Evolutionary conservation across 2,113 vertebrate genomes (phyloP).

Genomic region (Antennarius striatus): DNA sequence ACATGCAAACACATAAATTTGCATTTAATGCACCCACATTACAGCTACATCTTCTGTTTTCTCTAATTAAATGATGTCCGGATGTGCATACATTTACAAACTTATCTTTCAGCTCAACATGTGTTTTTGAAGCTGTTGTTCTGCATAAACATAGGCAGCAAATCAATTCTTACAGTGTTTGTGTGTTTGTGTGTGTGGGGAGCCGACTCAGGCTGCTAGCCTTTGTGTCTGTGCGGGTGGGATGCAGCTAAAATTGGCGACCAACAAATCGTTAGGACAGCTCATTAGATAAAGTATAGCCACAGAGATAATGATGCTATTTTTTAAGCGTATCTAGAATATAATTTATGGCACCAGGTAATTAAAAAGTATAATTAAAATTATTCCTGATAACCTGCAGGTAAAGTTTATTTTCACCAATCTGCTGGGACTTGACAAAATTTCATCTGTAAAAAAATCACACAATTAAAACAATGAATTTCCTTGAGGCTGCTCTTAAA

Average conservation of each 20-base stretch:
- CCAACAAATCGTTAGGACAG: slow-evolving; percentile 8
- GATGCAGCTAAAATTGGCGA: not conserved
- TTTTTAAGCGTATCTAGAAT: not conserved
- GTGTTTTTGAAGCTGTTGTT: slow-evolving; percentile 30
- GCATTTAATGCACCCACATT: not conserved
- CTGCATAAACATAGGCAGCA: slow-evolving; percentile 16
- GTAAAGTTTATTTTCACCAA: not conserved
- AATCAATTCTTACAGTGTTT: not conserved
- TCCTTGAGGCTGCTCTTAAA: not conserved
- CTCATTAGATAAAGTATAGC: not conserved
- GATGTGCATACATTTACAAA: slow-evolving; percentile 40
- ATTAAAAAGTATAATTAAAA: not conserved
- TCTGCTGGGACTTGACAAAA: too few relatives aligned
- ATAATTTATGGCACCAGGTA: slow-evolving; percentile 5
- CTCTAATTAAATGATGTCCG: not conserved
- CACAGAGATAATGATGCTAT: not conserved
- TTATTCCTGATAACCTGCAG: not conserved
- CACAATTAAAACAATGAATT: not conserved
- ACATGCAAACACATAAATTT: not conserved
- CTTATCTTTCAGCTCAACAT: slow-evolving; percentile 12
- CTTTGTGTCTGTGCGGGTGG: not conserved
- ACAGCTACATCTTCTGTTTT: not conserved
- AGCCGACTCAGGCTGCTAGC: slow-evolving; percentile 2
- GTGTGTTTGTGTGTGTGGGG: slow-evolving; percentile 8
- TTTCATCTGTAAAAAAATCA: not conserved